Conservation (phyloP, 1,140 invertebrate genomes). For the Caenorhabditis briggsae region DNA sequence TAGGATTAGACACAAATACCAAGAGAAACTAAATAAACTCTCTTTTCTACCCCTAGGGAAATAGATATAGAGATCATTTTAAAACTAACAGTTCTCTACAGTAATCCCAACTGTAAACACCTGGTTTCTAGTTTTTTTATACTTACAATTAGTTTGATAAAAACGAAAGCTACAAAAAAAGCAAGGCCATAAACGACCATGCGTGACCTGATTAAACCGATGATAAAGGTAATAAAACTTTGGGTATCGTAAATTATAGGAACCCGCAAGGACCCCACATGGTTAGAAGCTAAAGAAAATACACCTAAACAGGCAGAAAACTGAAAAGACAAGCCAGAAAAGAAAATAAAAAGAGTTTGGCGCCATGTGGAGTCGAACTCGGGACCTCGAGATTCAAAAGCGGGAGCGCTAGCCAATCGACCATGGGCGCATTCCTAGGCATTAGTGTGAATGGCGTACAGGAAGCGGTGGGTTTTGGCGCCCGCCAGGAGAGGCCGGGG, state of each 20-base stretch:
- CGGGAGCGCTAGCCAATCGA: too few species aligned
- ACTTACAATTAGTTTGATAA: too few species aligned
- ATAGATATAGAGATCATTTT: not conserved
- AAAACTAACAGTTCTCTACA: not conserved
- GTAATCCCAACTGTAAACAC: slow-evolving; percentile 13
- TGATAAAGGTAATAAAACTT: not conserved
- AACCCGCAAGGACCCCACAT: too few species aligned
- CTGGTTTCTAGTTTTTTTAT: not conserved
- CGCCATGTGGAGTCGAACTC: too few species aligned
- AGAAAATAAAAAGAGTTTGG: not conserved
- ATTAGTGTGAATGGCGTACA: too few species aligned
- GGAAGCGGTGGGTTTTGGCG: too few species aligned
- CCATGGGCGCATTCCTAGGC: too few species aligned
- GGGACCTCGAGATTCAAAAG: too few species aligned
- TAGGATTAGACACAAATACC: not conserved
- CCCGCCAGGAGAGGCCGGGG: too few species aligned
- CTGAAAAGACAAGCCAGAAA: not conserved
- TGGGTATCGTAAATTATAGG: not conserved
- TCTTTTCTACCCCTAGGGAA: not conserved
- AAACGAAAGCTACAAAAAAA: too few species aligned
- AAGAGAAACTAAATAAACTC: not conserved
- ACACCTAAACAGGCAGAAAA: too few species aligned
- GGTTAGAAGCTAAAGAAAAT: not conserved
- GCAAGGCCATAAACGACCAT: not conserved
- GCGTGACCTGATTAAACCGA: slow-evolving; percentile 27